Percentiles rank a stretch among this genome's conserved stretches.
Evolutionary conservation across 2,113 vertebrate species (phyloP).

Genomic region (Rhinopithecus roxellana): DNA sequence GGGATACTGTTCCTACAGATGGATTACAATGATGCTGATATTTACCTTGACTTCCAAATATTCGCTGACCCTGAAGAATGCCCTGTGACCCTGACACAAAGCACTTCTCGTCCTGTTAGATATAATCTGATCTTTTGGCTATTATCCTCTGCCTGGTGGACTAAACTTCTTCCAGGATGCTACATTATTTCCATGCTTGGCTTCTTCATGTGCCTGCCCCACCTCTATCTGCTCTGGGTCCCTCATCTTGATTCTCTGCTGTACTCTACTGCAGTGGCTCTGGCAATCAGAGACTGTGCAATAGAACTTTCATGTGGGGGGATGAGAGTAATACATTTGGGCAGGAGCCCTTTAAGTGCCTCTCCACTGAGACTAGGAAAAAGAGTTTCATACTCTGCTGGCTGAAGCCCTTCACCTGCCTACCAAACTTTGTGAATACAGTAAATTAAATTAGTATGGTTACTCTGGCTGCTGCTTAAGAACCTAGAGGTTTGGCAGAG

Average conservation of each 20-base stretch:
- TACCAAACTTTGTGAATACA: neutral
- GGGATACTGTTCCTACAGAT: neutral
- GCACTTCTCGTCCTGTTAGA: neutral
- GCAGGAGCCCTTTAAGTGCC: neutral
- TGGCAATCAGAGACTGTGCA: neutral
- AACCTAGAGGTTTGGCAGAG: neutral
- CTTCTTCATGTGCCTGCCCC: neutral
- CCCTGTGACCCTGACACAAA: neutral
- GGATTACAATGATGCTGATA: neutral
- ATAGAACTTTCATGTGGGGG: neutral
- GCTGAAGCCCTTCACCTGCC: neutral
- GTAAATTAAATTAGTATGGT: constrained; percentile 18
- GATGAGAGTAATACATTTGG: neutral
- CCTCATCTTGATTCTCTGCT: neutral
- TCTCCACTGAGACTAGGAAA: neutral
- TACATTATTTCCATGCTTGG: neutral
- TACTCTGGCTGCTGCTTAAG: neutral
- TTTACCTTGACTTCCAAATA: neutral
- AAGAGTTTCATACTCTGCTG: neutral
- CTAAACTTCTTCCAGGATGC: neutral
- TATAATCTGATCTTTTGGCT: neutral
- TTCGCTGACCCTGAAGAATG: neutral
- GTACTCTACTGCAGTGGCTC: neutral
- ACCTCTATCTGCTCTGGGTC: neutral
- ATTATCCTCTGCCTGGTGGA: neutral